A percentile compares a stretch with the other conserved stretches of the same genome.
Conservation (phyloP, 2,888 invertebrate genomes). For the Chrysodeixis includens region DNA sequence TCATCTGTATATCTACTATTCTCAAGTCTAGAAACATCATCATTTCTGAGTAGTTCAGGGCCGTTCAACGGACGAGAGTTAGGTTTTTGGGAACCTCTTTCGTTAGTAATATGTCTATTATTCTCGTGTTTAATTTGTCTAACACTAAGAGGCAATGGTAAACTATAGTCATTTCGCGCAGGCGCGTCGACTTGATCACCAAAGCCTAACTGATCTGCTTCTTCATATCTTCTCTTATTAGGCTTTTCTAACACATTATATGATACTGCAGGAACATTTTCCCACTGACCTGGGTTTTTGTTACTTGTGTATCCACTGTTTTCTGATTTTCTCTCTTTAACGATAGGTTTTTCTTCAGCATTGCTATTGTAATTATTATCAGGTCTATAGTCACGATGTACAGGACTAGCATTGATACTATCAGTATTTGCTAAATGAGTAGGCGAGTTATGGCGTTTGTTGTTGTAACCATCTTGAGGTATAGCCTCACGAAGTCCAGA, state of each 20-base stretch:
- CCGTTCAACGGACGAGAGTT: conserved; percentile 10
- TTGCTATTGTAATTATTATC: no score
- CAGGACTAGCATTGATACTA: no score
- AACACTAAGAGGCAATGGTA: not conserved
- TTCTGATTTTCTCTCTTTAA: not conserved
- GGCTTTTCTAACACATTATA: not conserved
- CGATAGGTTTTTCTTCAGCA: no score
- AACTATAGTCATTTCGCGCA: not conserved
- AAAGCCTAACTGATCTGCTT: not conserved
- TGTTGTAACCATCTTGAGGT: not conserved
- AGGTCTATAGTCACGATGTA: no score
- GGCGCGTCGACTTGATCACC: not conserved
- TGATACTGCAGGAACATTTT: not conserved
- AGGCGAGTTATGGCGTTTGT: no score
- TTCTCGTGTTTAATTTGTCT: not conserved
- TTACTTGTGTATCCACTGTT: not conserved
- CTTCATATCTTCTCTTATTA: not conserved
- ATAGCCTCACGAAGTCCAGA: not conserved
- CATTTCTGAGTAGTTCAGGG: no score
- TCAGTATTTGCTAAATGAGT: no score
- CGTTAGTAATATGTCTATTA: not conserved
- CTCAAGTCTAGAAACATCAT: not conserved
- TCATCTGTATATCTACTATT: not conserved
- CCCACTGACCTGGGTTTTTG: not conserved
- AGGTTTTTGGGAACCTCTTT: not conserved